Conservation (phyloP, 1,140 invertebrate genomes). For the Lepidurus arcticus region DNA sequence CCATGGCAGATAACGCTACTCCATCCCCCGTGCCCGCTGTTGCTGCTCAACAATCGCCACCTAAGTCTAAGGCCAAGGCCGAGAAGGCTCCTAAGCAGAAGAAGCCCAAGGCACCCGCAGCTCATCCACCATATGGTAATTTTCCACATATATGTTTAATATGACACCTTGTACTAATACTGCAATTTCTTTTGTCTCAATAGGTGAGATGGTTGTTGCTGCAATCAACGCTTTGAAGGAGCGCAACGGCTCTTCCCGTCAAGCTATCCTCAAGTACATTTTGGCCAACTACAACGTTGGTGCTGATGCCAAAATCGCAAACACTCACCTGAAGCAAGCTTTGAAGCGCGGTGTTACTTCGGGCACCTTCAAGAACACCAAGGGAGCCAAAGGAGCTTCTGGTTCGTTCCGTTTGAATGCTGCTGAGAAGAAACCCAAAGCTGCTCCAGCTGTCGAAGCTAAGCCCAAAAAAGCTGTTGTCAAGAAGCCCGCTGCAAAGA, state of each 20-base stretch:
- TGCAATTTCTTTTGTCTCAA: neutral
- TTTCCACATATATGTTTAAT: neutral
- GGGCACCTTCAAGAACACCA: constrained; percentile 45
- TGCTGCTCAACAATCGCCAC: constrained; percentile 3
- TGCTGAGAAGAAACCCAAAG: constrained; percentile 33
- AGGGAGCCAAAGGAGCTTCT: constrained; percentile 33
- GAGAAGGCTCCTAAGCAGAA: constrained; percentile 21
- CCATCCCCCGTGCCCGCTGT: neutral
- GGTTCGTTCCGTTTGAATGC: constrained; percentile 32
- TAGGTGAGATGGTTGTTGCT: constrained; percentile 46
- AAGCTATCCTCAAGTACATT: constrained; percentile 61
- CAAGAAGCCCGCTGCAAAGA: constrained; percentile 38
- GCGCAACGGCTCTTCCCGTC: constrained; percentile 54
- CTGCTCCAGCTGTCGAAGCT: constrained; percentile 48
- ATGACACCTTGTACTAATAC: neutral
- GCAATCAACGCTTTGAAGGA: constrained; percentile 57
- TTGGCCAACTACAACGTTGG: constrained; percentile 53
- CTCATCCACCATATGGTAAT: constrained; percentile 21
- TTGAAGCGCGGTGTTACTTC: constrained; percentile 52
- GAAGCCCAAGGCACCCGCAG: constrained; percentile 27
- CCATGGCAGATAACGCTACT: neutral
- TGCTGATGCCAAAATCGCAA: constrained; percentile 49
- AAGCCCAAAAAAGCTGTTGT: constrained; percentile 54
- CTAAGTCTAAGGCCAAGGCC: constrained; percentile 24
- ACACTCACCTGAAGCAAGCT: constrained; percentile 56